Evolutionary conservation across 1,140 invertebrate species (phyloP).

Genomic region (Phymorhynchus buccinoides): DNA sequence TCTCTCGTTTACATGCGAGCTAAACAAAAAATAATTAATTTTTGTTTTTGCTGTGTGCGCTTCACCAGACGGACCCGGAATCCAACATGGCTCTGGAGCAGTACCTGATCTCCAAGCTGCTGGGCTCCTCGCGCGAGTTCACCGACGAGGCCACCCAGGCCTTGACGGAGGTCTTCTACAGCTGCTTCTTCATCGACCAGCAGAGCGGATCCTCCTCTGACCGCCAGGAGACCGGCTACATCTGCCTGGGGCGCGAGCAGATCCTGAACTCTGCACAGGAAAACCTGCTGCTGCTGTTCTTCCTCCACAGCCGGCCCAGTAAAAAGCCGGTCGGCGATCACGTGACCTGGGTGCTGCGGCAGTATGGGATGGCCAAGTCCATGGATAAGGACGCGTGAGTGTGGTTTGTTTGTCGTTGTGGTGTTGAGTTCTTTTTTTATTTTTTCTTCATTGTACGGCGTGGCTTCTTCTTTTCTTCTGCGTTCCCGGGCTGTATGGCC

Average conservation of each 20-base stretch:
- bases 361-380: slow-evolving; percentile 67
- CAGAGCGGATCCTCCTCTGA: slow-evolving; percentile 53
- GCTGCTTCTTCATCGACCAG: slow-evolving; percentile 71
- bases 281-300: slow-evolving; percentile 68
- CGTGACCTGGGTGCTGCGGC: slow-evolving; percentile 61
- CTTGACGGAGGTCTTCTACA: slow-evolving; percentile 72
- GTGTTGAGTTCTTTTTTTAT: no score
- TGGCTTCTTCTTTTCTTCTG: no score
- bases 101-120: slow-evolving; percentile 66
- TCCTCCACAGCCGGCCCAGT: slow-evolving; percentile 62
- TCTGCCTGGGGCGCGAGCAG: slow-evolving; percentile 70
- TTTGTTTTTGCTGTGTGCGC: no score
- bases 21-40: slow-evolving; percentile 10
- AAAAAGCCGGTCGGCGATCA: slow-evolving; percentile 70
- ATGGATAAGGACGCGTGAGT: slow-evolving; percentile 61
- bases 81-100: slow-evolving; percentile 66
- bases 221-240: slow-evolving; percentile 69
- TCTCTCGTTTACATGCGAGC: no score
- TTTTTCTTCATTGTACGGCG: no score
- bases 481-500: no score
- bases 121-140: slow-evolving; percentile 42
- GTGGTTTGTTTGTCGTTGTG: background rate
- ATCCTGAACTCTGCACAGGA: slow-evolving; percentile 66
- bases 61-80: slow-evolving; percentile 60
- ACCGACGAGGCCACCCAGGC: slow-evolving; percentile 61